Evolutionary conservation across 2,888 invertebrate species (phyloP).

Genomic region (Hypomecis atomaria): DNA sequence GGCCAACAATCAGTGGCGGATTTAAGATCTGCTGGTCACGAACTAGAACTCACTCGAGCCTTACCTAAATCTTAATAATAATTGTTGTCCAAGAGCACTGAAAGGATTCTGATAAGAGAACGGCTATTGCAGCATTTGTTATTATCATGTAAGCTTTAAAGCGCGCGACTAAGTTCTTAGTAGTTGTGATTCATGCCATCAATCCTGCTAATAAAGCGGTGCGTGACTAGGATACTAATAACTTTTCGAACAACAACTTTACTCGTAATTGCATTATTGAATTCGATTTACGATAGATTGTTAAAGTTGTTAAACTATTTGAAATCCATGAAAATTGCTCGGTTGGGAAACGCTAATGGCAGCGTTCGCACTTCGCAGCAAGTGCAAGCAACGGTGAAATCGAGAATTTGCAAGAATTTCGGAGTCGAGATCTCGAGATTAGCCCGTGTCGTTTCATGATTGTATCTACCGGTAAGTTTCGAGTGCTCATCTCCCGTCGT

Average conservation of each 20-base stretch:
- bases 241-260: conserved; percentile 11
- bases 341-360: conserved; percentile 32
- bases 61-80: conserved; percentile 63
- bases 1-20: conserved; percentile 73
- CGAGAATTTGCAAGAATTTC: conserved; percentile 33
- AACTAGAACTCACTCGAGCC: conserved; percentile 54
- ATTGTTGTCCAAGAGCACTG: conserved; percentile 52
- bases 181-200: conserved; percentile 29
- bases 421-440: conserved; percentile 7
- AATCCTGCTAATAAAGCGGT: conserved; percentile 18
- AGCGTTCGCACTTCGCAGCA: conserved; percentile 9
- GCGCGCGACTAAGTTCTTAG: conserved; percentile 12
- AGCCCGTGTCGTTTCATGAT: conserved; percentile 33
- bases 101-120: conserved; percentile 49
- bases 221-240: conserved; percentile 25
- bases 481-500: conserved; percentile 40
- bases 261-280: conserved; percentile 17
- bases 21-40: conserved; percentile 80
- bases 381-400: conserved; percentile 36
- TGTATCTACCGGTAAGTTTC: conserved; percentile 39
- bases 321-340: conserved; percentile 32
- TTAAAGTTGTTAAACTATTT: conserved; percentile 23
- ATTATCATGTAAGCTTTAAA: conserved; percentile 14
- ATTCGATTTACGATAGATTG: conserved; percentile 14
- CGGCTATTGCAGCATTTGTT: conserved; percentile 22